Evolutionary conservation across 2,113 vertebrate genomes (phyloP), one percentile per base, ranked within the genome.

Genomic region (Baryphthengus martii): DNA sequence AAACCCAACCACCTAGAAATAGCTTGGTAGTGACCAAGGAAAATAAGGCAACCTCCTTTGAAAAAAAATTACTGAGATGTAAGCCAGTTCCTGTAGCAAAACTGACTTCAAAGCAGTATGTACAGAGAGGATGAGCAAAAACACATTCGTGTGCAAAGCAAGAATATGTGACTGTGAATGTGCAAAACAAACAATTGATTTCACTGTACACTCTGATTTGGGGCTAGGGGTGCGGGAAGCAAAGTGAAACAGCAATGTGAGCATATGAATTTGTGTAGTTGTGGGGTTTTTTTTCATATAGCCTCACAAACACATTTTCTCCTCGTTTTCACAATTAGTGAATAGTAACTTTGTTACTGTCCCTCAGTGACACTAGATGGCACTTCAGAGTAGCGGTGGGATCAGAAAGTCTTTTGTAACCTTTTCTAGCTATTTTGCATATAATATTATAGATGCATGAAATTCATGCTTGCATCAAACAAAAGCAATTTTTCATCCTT

Each of bases 301-400:
- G 4, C 11, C 26, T 73, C 33, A 42, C 3, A 40, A 92, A 58
- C 8, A 11, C 7, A 19, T 55, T 74, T 58, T 8, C 15, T 72
- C 42, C 25, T 55, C 12, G 2, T 45, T 91, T 95, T 90, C 45
- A 68, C 33, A 52, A 8, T 82, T 17, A 8, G 6, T 31, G 47
- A 75, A 17, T 5, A 47, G 14, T 24, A 53, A 58, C 11, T 76
- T 85, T 70, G 67, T 77, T 72, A 15, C 33, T 76, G 61, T 82
- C 28, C 23, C 13, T 80, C 55, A 20, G 28, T 77, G 85, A 91
- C 95, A 86, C 93, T 96, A 97, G 95, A 74, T 96, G 95, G 95
- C 96, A 96, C 82, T 91, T 96, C 71, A 88, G 96, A 91, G 88
- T 90, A 96, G 78, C 14, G 18, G 7, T 93, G 78, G 33, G 18